Percentiles rank a stretch among this genome's conserved stretches.
Evolutionary conservation across 1,140 invertebrate genomes (phyloP).

Genomic region (Samia ricini): DNA sequence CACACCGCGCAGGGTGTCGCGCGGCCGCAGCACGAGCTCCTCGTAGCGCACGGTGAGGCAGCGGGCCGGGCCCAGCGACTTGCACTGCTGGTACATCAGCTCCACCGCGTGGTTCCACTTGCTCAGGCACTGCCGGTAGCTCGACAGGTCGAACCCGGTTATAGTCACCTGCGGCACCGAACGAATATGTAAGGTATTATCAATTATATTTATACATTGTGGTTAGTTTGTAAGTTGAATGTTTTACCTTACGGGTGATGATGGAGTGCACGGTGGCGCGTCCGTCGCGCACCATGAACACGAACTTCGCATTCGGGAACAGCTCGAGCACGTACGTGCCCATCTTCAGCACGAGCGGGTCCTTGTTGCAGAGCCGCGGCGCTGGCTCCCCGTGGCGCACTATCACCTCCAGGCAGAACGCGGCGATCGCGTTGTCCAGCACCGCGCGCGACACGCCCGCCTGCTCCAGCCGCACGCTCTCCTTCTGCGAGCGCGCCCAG

Average conservation of each 20-base stretch:
- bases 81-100: conserved; percentile 96
- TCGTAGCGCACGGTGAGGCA: conserved; percentile 96
- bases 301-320: conserved; percentile 94
- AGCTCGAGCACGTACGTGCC: conserved; percentile 90
- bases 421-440: conserved; percentile 95
- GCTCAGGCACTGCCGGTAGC: conserved; percentile 94
- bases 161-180: conserved; percentile 89
- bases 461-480: conserved; percentile 91
- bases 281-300: conserved; percentile 99
- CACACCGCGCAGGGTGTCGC: conserved; percentile 93
- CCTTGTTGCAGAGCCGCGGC: conserved; percentile 97
- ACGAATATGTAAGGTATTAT: not conserved
- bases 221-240: not conserved
- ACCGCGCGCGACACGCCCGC: conserved; percentile 96
- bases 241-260: conserved; percentile 91
- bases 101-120: conserved; percentile 98
- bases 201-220: not conserved
- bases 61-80: conserved; percentile 87
- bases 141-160: conserved; percentile 96
- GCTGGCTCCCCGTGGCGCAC: conserved; percentile 97
- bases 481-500: conserved; percentile 95
- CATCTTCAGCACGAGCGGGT: conserved; percentile 98
- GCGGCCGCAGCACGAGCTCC: conserved; percentile 96
- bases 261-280: conserved; percentile 98
- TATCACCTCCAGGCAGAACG: conserved; percentile 98